Evolutionary conservation across 2,888 invertebrate genomes (phyloP), one percentile per base, ranked within the genome.

Genomic region (Xestoiulus laeticollis): DNA sequence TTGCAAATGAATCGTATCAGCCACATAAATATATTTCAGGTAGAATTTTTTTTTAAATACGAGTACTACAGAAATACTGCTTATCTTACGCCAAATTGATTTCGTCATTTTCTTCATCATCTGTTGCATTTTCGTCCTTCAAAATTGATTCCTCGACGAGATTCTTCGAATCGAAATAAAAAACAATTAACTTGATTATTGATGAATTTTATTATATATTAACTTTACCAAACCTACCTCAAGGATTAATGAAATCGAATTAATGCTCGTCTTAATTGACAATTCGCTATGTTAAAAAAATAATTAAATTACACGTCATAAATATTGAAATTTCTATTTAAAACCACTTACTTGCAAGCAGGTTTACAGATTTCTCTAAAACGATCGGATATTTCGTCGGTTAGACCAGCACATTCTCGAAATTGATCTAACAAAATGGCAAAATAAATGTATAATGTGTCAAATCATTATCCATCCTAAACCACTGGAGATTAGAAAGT

Each of bases 111-210:
- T 26, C 30, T n/a, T n/a, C n/a, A n/a, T n/a, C n/a, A 1, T 48
- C 4, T n/a, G 44, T 86, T 10, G 22, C 33, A 16, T 33, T 32
- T 10, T 43, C 43, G 48, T 68, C 68, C 12, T 68, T 32, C 16
- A 87, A 87, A 16, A 87, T 32, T 38, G 87, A 87, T 33, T 59
- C 87, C 59, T 87, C 87, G 10, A 87, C 87, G 10, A 87, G 30
- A 87, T 87, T 87, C 87, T 87, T 68, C 14, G 8, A 87, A 38
- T 16, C 10, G 26, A 78, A 78, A 78, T 59, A 78, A 30, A 53
- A 48, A 85, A 33, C 1, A 4, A 32, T 26, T 32, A 22, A 43
- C 33, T 3, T 43, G 85, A 12, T 43, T 16, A 6, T 85, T 19
- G 8, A 5, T 14, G 33, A 33, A 33, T 43, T 22, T 85, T 26